Base-by-base conservation (phyloP, 2,113 vertebrate genomes). In the Gobius niger region DNA sequence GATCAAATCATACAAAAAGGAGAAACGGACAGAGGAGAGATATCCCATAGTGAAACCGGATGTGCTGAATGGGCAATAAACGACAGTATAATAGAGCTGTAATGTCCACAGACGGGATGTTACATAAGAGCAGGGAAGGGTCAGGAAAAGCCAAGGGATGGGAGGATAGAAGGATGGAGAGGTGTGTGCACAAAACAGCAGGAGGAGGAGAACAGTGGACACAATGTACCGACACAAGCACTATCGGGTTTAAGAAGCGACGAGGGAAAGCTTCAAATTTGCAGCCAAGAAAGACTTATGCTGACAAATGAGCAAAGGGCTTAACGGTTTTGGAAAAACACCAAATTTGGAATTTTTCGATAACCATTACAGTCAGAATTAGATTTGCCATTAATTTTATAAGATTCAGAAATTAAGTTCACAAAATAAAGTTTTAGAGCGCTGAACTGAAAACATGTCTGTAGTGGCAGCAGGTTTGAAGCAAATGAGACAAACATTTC, bases 61-160 rank as follows among this genome's bases (percentile, higher is more conserved):
- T 63, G 75, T 69, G 72, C 74, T 50, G 66, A 72, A 77, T 63
- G 57, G 64, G 66, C 75, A 74, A 73, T 86, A 82, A 81, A 63
- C 41, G 47, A 47, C 60, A n/a, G 18, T 59, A 12, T 80, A 74
- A 75, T 62, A 63, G 53, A 73, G 54, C 2, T 56, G 64, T 79
- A 77, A 83, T 68, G 66, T 61, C 60, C 46, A 19, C 13, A 63
- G 54, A 54, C 65, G 8, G 16, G 67, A 68, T 65, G 74, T 75
- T 63, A 78, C 54, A 76, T 42, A 51, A 57, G 62, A 47, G 72
- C 70, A 68, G 84, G 44, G 73, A 60, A 41, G 74, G 81, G 65
- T 75, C 77, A 81, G 73, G 54, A 24, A 40, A 24, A 54, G 52
- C 24, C 24, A 4, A 34, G 24, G 24, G 5, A 34, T 34, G 24